Evolutionary conservation across 2,113 vertebrate species (phyloP).

Genomic region (Corydoras sp.): DNA sequence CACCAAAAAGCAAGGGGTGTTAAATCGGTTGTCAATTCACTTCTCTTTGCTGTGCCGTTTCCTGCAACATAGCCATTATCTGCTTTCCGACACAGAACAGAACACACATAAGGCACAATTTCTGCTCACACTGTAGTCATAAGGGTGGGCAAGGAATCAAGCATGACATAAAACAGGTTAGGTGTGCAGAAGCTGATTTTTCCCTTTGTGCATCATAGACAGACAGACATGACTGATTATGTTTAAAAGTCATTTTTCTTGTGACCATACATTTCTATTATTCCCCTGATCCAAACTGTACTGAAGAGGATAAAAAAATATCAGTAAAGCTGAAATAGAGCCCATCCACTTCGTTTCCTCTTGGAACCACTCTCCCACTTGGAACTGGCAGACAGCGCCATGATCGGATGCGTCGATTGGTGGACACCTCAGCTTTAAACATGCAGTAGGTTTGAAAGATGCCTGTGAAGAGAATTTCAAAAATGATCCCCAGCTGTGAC

Average conservation of each 20-base stretch:
- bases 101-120: slow-evolving; percentile 98
- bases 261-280: too few relatives aligned
- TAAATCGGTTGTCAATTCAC: too few relatives aligned
- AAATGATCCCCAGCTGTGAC: slow-evolving; percentile 21
- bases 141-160: slow-evolving; percentile 57
- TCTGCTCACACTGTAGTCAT: slow-evolving; percentile 73
- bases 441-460: slow-evolving; percentile 9
- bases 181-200: slow-evolving; percentile 53
- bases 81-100: not conserved
- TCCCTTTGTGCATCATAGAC: slow-evolving; percentile 14
- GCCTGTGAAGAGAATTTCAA: too few relatives aligned
- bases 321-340: slow-evolving; percentile 52
- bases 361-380: slow-evolving; percentile 34
- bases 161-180: slow-evolving; percentile 62
- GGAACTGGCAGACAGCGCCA: slow-evolving; percentile 9
- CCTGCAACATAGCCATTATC: not conserved
- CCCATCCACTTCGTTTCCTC: slow-evolving; percentile 49
- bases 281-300: too few relatives aligned
- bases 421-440: slow-evolving; percentile 8
- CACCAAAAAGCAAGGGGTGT: slow-evolving; percentile 6
- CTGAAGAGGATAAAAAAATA: not conserved
- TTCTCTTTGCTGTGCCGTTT: too few relatives aligned
- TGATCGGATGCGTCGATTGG: not conserved
- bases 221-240: too few relatives aligned
- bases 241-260: too few relatives aligned